Evolutionary conservation across 2,113 vertebrate genomes (phyloP), one percentile per base, ranked within the genome.

Genomic region (Ceyx melanurus): DNA sequence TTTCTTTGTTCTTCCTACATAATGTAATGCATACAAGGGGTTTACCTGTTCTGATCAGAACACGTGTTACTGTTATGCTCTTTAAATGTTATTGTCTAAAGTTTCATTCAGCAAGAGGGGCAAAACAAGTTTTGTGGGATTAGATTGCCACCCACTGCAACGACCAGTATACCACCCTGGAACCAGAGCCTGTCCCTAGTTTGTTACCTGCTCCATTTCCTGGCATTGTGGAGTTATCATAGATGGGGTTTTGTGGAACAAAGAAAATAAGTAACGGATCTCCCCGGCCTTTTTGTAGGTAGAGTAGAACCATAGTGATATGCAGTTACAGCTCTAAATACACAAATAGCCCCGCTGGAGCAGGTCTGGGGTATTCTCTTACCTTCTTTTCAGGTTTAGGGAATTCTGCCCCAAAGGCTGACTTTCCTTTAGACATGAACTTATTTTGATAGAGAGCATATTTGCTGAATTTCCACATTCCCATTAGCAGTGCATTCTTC

Each of bases 1-100:
- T 85, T 90, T 90, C 53, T 90, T 28, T 88, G 88, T 92, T 74
- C 78, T 83, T 88, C 88, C 57, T 72, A 17, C 37, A 84, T 64
- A 33, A n/a, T 8, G 61, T 62, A 84, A 25, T 62, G 40, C 40
- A 53, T 64, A 15, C 20, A 60, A 78, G 31, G 53, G 66, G 71
- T 73, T 71, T 78, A 46, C 56, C 42, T 57, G 54, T 25, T 60
- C 25, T 66, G 53, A 87, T 84, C 81, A 81, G 64, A 61, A 40
- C 10, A 8, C 84, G 28, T 37, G 83, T 89, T 62, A 62, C 76
- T 0, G 1, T 80, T 74, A 15, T 14, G 8, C 29, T 86, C 40
- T 77, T 80, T 79, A 80, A 85, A 82, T 14, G 25, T 18, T 42
- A 53, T 42, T 79, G 16, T 35, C 33, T 68, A 26, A 37, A 33